Conservation (phyloP, 2,888 invertebrate genomes). For the Gibbula magus region DNA sequence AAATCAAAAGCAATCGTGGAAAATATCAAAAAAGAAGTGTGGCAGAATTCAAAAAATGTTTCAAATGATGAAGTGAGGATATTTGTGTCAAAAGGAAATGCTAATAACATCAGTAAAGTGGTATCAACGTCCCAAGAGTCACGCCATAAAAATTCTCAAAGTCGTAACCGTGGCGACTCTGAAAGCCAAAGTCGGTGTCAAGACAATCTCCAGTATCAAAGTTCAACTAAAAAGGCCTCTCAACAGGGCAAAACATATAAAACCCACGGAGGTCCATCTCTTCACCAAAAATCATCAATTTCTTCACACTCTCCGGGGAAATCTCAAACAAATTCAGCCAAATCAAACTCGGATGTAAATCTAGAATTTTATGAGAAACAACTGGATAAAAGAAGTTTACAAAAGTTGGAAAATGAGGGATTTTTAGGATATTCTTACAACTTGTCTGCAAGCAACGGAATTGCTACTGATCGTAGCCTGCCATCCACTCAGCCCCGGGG, state of each 20-base stretch:
- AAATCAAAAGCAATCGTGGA: background rate
- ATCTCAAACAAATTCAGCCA: background rate
- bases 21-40: background rate
- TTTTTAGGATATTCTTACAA: slow-evolving; percentile 21
- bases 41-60: background rate
- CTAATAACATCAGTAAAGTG: background rate
- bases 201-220: background rate
- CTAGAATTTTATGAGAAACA: slow-evolving; percentile 14
- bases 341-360: slow-evolving; percentile 12
- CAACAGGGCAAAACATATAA: background rate
- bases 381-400: slow-evolving; percentile 14
- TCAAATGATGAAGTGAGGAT: background rate
- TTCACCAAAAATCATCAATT: background rate
- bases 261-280: background rate
- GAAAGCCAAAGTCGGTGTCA: background rate
- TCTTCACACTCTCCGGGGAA: slow-evolving; percentile 1
- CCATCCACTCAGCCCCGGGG: background rate
- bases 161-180: background rate
- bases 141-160: background rate
- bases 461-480: background rate
- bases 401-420: slow-evolving; percentile 19
- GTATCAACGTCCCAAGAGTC: background rate
- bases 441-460: slow-evolving; percentile 14
- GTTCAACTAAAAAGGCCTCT: background rate
- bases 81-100: background rate